Evolutionary conservation across 2,113 vertebrate genomes (phyloP).

Genomic region (Oophaga pumilio): DNA sequence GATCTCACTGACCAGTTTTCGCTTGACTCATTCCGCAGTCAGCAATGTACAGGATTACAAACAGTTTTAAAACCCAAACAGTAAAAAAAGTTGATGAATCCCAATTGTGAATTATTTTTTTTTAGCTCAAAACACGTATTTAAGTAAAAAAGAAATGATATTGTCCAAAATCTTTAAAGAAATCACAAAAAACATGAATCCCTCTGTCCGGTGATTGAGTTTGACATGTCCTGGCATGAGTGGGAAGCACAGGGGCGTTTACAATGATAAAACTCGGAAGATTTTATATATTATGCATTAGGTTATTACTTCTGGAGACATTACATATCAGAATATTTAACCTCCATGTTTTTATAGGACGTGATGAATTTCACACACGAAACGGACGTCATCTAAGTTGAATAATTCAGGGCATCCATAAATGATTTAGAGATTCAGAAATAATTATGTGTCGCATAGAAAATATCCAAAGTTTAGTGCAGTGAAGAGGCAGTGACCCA

Average conservation of each 20-base stretch:
- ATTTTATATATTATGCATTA: conserved; percentile 21
- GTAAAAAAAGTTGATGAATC: no score
- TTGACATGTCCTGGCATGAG: background rate
- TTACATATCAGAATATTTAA: background rate
- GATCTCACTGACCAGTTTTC: no score
- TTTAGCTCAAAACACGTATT: no score
- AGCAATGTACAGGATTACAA: no score
- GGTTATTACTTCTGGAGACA: conserved; percentile 12
- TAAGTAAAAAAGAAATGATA: no score
- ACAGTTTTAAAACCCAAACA: no score
- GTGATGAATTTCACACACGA: conserved; percentile 6
- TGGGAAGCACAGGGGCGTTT: background rate
- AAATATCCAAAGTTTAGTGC: conserved; percentile 9
- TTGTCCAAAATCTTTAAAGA: no score
- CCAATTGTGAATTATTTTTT: no score
- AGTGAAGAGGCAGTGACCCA: no score
- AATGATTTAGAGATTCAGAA: conserved; percentile 33
- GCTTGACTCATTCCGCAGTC: no score
- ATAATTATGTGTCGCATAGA: conserved; percentile 21
- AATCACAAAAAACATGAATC: background rate
- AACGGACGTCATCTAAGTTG: background rate
- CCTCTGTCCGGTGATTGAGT: background rate
- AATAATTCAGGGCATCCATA: conserved; percentile 14
- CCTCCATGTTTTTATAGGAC: background rate
- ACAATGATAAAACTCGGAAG: background rate